A percentile compares a stretch with the other conserved stretches of the same genome.
Evolutionary conservation across 2,797 vertebrate genomes (phyloP).

Genomic region (Tapera naevia): DNA sequence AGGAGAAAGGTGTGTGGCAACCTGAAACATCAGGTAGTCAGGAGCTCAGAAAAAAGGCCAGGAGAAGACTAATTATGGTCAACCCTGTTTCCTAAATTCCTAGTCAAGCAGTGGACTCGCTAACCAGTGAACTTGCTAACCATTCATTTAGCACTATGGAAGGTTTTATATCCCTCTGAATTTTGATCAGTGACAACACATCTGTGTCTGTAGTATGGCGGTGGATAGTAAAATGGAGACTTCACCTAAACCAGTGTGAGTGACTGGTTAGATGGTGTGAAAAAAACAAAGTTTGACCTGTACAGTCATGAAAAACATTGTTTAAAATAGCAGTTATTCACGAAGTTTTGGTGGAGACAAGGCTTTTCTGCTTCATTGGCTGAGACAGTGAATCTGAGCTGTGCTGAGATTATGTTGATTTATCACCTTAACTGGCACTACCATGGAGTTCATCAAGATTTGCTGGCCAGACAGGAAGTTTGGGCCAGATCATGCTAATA

Average conservation of each 20-base stretch:
- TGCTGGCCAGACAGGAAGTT: background rate
- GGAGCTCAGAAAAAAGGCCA: background rate
- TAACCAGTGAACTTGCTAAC: background rate
- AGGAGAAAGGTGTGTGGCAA: accelerated
- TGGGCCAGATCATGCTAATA: background rate
- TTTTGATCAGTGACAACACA: background rate
- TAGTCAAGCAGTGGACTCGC: background rate
- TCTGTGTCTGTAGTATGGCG: background rate
- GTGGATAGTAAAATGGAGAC: background rate
- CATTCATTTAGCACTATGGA: background rate
- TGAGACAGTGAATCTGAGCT: background rate
- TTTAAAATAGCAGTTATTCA: background rate
- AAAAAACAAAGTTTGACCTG: background rate
- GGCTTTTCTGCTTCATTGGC: background rate
- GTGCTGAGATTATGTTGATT: background rate
- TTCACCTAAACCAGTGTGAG: background rate
- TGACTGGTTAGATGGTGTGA: background rate
- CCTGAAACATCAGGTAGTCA: background rate
- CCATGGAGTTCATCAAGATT: accelerated
- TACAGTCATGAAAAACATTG: background rate
- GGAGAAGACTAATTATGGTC: background rate
- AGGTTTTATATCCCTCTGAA: background rate
- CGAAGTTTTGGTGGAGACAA: background rate
- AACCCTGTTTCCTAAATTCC: background rate
- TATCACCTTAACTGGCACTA: background rate